A percentile compares a stretch with the other conserved stretches of the same genome.
Evolutionary conservation across 2,797 vertebrate species (phyloP).

Genomic region (Semaprochilodus insignis): DNA sequence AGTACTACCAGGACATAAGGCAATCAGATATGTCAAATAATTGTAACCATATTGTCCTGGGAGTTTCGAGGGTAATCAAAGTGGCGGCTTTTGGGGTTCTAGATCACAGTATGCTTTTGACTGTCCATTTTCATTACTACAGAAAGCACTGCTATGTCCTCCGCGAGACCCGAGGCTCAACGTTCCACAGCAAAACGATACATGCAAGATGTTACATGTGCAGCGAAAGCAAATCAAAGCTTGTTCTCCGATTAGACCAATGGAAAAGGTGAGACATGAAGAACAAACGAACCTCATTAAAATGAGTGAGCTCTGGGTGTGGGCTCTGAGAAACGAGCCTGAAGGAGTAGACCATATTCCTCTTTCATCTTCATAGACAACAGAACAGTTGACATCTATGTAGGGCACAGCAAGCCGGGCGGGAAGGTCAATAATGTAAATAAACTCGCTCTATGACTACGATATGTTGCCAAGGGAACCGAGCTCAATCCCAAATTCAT

Average conservation of each 20-base stretch:
- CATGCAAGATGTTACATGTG: neutral
- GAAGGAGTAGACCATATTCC: conserved; percentile 42
- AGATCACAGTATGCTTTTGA: neutral
- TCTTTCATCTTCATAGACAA: conserved; percentile 48
- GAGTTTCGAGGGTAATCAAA: conserved; percentile 15
- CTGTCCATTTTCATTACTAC: conserved; percentile 7
- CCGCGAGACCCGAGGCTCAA: neutral
- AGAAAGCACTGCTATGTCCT: neutral
- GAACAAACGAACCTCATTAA: conserved; percentile 37
- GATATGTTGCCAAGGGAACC: conserved; percentile 53
- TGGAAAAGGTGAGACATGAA: conserved; percentile 39
- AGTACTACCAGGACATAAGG: conserved; percentile 35
- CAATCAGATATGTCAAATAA: conserved; percentile 19
- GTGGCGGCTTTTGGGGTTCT: conserved; percentile 12
- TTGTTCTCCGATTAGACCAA: conserved; percentile 33
- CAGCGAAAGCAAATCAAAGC: conserved; percentile 26
- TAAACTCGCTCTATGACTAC: conserved; percentile 50
- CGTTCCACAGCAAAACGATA: neutral
- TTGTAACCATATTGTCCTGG: conserved; percentile 4
- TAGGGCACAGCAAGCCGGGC: conserved; percentile 13
- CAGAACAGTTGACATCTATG: conserved; percentile 30
- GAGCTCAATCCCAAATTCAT: conserved; percentile 41
- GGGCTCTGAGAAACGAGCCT: conserved; percentile 38
- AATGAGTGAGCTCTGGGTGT: conserved; percentile 41
- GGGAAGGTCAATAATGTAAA: conserved; percentile 58